phyloP scores from a whole-genome alignment of 2,888 invertebrate species.

The Sminthurinus aureus region DNA sequence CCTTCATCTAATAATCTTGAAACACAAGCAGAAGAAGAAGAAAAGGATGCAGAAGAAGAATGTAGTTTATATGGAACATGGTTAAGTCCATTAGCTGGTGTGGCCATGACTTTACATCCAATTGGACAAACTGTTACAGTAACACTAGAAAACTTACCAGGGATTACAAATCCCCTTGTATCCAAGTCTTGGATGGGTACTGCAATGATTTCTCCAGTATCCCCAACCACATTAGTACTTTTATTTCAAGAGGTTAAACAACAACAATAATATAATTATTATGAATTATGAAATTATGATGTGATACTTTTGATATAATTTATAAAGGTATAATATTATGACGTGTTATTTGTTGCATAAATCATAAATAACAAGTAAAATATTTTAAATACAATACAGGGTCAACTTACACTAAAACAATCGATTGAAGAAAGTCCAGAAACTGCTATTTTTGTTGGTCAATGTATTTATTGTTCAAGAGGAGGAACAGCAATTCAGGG shows the following conservation, averaged over 20 bases:
- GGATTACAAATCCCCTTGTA: conserved; percentile 41
- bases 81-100: conserved; percentile 53
- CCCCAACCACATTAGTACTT: conserved; percentile 54
- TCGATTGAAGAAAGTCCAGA: conserved; percentile 29
- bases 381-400: background rate
- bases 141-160: conserved; percentile 35
- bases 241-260: conserved; percentile 49
- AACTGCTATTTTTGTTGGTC: conserved; percentile 56
- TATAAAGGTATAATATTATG: background rate
- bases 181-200: conserved; percentile 48
- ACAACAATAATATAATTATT: no score
- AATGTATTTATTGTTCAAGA: conserved; percentile 51
- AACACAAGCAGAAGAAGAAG: background rate
- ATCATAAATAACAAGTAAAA: background rate
- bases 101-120: conserved; percentile 51
- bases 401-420: background rate
- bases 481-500: conserved; percentile 52
- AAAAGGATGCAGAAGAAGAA: conserved; percentile 22
- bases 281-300: no score
- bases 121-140: conserved; percentile 19
- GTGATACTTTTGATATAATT: no score
- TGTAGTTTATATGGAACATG: conserved; percentile 53
- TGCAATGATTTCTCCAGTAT: conserved; percentile 52
- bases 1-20: no score
- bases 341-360: background rate